Conservation (phyloP, 2,797 vertebrate genomes). For the Chelidonichthys spinosus region DNA sequence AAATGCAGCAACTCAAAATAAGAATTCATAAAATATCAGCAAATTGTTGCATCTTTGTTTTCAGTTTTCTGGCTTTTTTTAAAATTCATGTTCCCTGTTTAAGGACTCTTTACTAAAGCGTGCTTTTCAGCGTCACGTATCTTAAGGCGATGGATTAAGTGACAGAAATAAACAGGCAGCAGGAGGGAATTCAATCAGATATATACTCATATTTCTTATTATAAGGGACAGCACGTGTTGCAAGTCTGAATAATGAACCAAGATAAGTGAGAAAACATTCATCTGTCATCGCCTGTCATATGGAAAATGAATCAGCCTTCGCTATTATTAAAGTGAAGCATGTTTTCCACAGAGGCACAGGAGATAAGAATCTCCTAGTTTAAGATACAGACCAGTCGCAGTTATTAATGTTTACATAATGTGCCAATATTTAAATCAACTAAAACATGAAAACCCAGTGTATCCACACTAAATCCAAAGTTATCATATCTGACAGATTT, state of each 20-base stretch:
- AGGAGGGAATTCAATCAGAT: neutral
- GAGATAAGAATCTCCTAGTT: neutral
- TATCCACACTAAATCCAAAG: neutral
- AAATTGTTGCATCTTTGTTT: neutral
- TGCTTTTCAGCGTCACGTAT: neutral
- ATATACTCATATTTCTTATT: neutral
- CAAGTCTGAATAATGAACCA: slow-evolving; percentile 1
- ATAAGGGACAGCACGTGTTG: neutral
- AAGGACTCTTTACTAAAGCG: neutral
- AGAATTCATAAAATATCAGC: neutral
- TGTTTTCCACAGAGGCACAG: too few relatives aligned
- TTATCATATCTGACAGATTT: too few relatives aligned
- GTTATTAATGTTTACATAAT: too few relatives aligned
- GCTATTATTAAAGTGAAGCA: neutral
- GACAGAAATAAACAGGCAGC: neutral
- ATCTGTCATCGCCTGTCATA: neutral
- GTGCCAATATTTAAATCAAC: too few relatives aligned
- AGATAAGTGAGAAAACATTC: neutral
- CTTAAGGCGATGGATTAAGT: neutral
- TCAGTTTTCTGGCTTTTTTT: neutral
- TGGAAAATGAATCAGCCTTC: too few relatives aligned
- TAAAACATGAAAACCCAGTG: neutral
- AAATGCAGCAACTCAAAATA: neutral
- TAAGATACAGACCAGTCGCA: too few relatives aligned
- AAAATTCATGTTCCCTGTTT: too few relatives aligned